Base-by-base conservation (phyloP, 1,140 invertebrate species). In the Copidosoma floridanum region DNA sequence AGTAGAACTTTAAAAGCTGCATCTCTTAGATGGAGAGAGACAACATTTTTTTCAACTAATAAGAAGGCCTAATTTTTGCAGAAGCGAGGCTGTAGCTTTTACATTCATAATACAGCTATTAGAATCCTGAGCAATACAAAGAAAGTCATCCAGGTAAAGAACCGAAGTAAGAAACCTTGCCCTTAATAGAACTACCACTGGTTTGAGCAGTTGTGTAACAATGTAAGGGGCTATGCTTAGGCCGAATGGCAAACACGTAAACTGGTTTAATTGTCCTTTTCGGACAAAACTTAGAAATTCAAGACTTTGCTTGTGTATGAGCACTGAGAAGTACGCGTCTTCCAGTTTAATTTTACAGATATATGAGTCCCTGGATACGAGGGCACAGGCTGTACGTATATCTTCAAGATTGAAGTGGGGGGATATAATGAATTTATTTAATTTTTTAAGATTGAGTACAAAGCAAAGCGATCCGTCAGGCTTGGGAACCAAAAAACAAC, bases 191-290 rank as follows among this genome's bases (percentile, higher is more conserved):
- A 21, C 29, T 21, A n/a, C 41, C 12, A 26, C 46, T 40, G 54
- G 54, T 47, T 57, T 63, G 8, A 63, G 1, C 1, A 53, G 2
- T 27, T 63, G 57, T 29, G 55, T 63, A 58, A 53, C 57, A 1
- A 58, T 16, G 6, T 53, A 35, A 16, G 55, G 61, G 7, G 50
- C 61, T 1, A 43, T 43, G 20, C 1, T 51, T n/a, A n/a, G n/a
- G n/a, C n/a, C n/a, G n/a, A n/a, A n/a, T n/a, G n/a, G n/a, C n/a
- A n/a, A n/a, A n/a, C 32, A 63, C 29, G 20, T 55, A 47, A 27
- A 63, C 57, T 0, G 61, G 47, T 11, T 32, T 4, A 61, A 43
- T 1, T 7, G 29, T 3, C n/a, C 29, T 27, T 16, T 3, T 41
- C 50, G 55, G 0, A 18, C 38, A 55, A 61, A 61, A 32, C 41